Base-by-base conservation (phyloP, 2,797 vertebrate species). In the Huso huso region DNA sequence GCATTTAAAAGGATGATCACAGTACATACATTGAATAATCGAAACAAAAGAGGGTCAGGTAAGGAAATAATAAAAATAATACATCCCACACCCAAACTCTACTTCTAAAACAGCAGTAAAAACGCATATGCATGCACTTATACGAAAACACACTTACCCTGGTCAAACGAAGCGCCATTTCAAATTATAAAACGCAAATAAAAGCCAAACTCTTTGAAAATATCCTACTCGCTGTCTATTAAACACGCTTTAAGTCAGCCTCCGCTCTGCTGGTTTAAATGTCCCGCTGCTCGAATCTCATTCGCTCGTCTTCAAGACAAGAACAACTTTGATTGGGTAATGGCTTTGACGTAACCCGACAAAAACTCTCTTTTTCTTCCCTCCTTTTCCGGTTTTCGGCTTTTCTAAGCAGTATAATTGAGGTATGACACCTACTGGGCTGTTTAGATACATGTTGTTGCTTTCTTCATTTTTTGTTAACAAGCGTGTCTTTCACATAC, bases 151-250 rank as follows among this genome's bases (percentile, higher is more conserved):
- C 1, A 71, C 90, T 79, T 71, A 94, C 93, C 79, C 89, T 83
- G 3, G 86, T 90, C 1, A 89, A 72, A 37, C 91, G 86, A 6
- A 91, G 79, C 78, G 92, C 89, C 93, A 92, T 92, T 70, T 69
- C 49, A 64, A 49, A 0, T 1, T 48, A 12, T 7, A 48, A 12
- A 12, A 62, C 57, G 76, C 51, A 13, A 0, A n/a, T 52, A 59
- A 4, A 9, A 10, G 4, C 0, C 3, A 57, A 61, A 1, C 63
- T 0, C 13, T 53, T 57, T 71, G 68, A 70, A 49, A 37, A 11
- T 23, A 12, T 13, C 12, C 5, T 7, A 13, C 48, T n/a, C 48
- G 51, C 52, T 51, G 55, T 63, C 37, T 49, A 65, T 15, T 10
- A 11, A 63, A 23, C 12, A 55, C 23, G 52, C 11, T 13, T 18